These are phyloP conservation scores for Haliaeetus leucogaster DNA, from an alignment of 2,113 vertebrate genomes.

Conservation along the genomic window DNA sequence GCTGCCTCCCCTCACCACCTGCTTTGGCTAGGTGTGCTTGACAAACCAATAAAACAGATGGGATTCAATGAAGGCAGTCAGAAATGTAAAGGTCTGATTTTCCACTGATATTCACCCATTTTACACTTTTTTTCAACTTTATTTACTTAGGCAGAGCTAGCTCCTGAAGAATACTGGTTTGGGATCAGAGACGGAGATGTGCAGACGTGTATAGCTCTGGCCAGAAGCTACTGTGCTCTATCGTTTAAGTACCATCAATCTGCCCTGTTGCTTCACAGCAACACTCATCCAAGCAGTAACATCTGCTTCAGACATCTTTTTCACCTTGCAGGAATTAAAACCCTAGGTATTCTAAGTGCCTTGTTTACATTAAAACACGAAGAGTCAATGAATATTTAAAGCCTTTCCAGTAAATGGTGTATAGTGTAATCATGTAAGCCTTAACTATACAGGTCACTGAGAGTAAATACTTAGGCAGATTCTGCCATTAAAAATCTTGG, in stretches of 20 bases:
- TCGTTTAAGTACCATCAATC: neutral
- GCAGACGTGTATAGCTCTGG: neutral
- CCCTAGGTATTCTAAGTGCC: constrained; percentile 27
- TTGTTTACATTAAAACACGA: constrained; percentile 56
- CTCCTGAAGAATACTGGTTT: neutral
- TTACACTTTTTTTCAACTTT: neutral
- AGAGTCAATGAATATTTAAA: constrained; percentile 64
- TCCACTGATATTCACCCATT: neutral
- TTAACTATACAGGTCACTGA: constrained; percentile 36
- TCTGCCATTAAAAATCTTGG: constrained; percentile 47
- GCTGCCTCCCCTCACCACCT: neutral
- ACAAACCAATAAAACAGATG: neutral
- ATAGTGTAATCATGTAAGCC: constrained; percentile 41
- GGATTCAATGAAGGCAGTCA: constrained; percentile 5
- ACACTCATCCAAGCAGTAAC: neutral
- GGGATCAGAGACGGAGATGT: neutral
- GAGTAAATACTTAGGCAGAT: constrained; percentile 39
- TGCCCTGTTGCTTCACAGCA: neutral
- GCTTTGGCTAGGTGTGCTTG: neutral
- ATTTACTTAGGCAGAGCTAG: neutral
- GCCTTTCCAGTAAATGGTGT: constrained; percentile 44
- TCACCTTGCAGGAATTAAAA: constrained; percentile 43
- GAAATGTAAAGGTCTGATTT: neutral
- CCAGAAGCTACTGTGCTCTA: neutral
- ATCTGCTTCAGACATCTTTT: constrained; percentile 26